A percentile compares a stretch with the other conserved stretches of the same genome.
Conservation (phyloP, 2,113 vertebrate species). For the Chelonoidis abingdonii region DNA sequence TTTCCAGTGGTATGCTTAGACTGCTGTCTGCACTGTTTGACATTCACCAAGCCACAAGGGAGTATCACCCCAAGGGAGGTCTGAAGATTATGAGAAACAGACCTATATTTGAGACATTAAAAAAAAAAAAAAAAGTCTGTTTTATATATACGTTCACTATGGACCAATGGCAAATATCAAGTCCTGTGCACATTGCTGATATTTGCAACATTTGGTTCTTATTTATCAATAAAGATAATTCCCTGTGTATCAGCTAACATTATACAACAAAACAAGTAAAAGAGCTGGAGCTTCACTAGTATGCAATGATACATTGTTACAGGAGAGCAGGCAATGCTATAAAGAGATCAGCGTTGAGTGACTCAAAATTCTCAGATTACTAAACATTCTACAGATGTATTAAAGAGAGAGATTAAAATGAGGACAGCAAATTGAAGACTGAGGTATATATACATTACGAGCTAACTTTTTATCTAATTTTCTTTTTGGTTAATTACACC, state of each 20-base stretch:
- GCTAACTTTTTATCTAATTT: slow-evolving; percentile 45
- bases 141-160: neutral
- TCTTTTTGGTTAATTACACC: slow-evolving; percentile 62
- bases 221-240: neutral
- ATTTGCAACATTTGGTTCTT: neutral
- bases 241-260: neutral
- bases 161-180: neutral
- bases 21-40: neutral
- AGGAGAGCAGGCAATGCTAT: neutral
- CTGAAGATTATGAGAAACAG: neutral
- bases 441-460: neutral
- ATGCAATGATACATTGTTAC: neutral
- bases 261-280: neutral
- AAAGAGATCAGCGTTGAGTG: slow-evolving; percentile 31
- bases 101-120: neutral
- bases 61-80: neutral
- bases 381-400: slow-evolving; percentile 64
- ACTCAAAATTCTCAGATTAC: slow-evolving; percentile 26
- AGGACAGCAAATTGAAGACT: slow-evolving; percentile 41
- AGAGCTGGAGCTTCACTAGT: neutral
- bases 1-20: neutral
- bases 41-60: neutral
- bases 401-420: slow-evolving; percentile 40
- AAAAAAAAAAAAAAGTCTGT: neutral
- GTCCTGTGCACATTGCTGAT: neutral